phyloP scores from a whole-genome alignment of 2,113 vertebrate genomes.

The Hypomesus transpacificus region DNA sequence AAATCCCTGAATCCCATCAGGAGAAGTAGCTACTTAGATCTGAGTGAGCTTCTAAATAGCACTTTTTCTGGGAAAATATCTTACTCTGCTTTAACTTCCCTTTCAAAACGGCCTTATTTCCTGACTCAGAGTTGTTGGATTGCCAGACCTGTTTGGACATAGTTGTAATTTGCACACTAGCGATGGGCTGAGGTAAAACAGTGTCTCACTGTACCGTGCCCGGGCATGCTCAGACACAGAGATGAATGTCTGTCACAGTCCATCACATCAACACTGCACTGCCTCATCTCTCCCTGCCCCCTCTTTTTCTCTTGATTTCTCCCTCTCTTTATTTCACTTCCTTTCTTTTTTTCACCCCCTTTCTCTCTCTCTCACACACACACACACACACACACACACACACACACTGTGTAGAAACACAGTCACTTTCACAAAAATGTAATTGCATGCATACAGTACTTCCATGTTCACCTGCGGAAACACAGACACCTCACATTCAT shows the following conservation, averaged over 20 bases:
- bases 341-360: not conserved
- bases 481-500: not conserved
- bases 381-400: too few species aligned
- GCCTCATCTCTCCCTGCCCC: not conserved
- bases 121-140: slow-evolving; percentile 3
- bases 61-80: slow-evolving; percentile 16
- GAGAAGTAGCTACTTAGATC: too few species aligned
- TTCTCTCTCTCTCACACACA: too few species aligned
- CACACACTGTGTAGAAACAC: slow-evolving; percentile 9
- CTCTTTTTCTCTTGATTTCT: not conserved
- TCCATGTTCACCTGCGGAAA: not conserved
- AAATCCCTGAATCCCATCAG: not conserved
- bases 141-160: slow-evolving; percentile 36
- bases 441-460: slow-evolving; percentile 1
- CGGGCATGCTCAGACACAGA: slow-evolving; percentile 49
- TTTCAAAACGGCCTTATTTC: not conserved
- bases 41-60: not conserved
- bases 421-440: not conserved
- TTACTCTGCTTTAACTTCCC: slow-evolving; percentile 10
- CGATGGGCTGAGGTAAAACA: slow-evolving; percentile 18
- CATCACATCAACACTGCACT: slow-evolving; percentile 47
- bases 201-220: slow-evolving; percentile 24
- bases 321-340: too few species aligned
- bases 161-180: slow-evolving; percentile 41
- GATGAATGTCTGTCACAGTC: slow-evolving; percentile 50